Evolutionary conservation across 2,888 invertebrate genomes (phyloP), one percentile per base, ranked within the genome.

Genomic region (Lacanobia oleracea): DNA sequence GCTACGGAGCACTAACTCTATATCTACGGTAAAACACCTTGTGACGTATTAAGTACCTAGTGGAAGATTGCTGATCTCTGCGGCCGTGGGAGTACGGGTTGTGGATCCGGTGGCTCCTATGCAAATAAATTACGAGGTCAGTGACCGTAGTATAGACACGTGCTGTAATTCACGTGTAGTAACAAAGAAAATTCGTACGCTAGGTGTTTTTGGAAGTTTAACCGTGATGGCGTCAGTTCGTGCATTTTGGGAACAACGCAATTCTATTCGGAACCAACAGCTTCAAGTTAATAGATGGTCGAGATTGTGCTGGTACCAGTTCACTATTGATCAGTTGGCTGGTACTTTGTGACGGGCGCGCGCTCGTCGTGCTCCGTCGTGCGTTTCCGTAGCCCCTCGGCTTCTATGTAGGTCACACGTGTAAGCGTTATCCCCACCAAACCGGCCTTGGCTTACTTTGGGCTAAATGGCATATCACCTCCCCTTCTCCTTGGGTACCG

Each of bases 381-480:
- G 81, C 77, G 86, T 89, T 90, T 93, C 91, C 95, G 95, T 87
- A 79, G 79, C 77, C 87, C 87, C 83, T 94, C 95, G 94, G 92
- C 77, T 81, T 79, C 87, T 93, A 96, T 93, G 92, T 96, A 91
- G 96, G 96, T 96, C 96, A 96, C 96, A 96, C 96, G 96, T 96
- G 96, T 95, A 94, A 94, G 89, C 94, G 93, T 91, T 94, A 93
- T 94, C 95, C 96, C 95, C 95, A 90, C 95, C 92, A 93, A 88
- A 82, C 89, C 94, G 95, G 94, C 96, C 96, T 96, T 95, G 95
- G 95, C 96, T 95, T 95, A 95, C 94, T 95, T 94, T 91, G 88
- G 81, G 87, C 90, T 92, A 92, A 93, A 92, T 93, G 91, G 93
- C 91, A 91, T 91, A 90, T 91, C 92, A 91, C 94, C 92, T 93